Conservation (phyloP, 2,888 invertebrate species). For the Cataglyphis livida region DNA sequence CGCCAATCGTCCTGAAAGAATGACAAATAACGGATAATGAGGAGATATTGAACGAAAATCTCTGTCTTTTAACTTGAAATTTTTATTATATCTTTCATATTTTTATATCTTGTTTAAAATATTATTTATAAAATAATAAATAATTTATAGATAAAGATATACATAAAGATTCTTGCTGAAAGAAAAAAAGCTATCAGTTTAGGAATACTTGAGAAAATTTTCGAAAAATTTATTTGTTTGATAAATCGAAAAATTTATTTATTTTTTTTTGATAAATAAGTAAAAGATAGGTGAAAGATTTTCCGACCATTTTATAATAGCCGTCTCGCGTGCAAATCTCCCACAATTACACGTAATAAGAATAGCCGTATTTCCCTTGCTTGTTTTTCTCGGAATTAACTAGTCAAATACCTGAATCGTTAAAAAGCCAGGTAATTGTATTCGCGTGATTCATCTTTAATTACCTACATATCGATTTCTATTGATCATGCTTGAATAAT, state of each 20-base stretch:
- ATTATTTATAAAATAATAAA: background rate
- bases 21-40: background rate
- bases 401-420: conserved; percentile 21
- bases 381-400: conserved; percentile 20
- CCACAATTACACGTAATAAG: conserved; percentile 37
- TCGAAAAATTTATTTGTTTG: background rate
- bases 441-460: background rate
- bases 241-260: background rate
- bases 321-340: conserved; percentile 30
- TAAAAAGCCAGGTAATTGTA: background rate
- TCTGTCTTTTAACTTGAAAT: too few relatives aligned
- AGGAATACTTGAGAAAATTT: background rate
- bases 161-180: background rate
- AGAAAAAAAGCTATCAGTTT: background rate
- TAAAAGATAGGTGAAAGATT: background rate
- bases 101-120: background rate
- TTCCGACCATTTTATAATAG: background rate
- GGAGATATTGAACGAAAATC: background rate
- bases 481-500: background rate
- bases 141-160: background rate
- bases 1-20: conserved; percentile 87
- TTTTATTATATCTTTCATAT: background rate
- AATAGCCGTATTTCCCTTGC: conserved; percentile 14
- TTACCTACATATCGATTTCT: background rate
- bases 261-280: background rate